Conservation (phyloP, 2,888 invertebrate genomes). For the Adelognathus sp. region DNA sequence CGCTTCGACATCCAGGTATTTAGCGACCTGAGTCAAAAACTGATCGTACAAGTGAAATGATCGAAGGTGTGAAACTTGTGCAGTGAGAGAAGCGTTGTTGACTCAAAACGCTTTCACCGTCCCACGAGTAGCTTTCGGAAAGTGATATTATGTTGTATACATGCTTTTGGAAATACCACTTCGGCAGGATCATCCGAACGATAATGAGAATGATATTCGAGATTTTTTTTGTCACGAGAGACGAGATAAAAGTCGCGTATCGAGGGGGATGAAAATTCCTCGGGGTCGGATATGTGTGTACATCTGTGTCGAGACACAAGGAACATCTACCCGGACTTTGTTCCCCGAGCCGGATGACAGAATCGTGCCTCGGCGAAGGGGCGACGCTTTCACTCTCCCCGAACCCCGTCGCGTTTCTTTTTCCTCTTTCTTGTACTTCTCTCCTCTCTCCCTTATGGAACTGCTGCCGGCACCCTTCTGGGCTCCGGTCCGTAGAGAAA, state of each 20-base stretch:
- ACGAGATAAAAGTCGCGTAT: slow-evolving; percentile 22
- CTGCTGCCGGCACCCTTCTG: slow-evolving; percentile 47
- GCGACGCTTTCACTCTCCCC: slow-evolving; percentile 42
- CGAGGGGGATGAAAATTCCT: slow-evolving; percentile 68
- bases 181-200: too few relatives aligned
- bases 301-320: slow-evolving; percentile 14
- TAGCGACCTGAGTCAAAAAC: too few relatives aligned
- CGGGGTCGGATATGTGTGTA: slow-evolving; percentile 47
- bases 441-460: slow-evolving; percentile 1
- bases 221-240: neutral
- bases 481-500: slow-evolving; percentile 19
- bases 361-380: slow-evolving; percentile 32
- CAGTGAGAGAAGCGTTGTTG: too few relatives aligned
- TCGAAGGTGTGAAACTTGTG: too few relatives aligned
- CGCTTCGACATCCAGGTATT: too few relatives aligned
- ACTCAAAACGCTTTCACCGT: too few relatives aligned
- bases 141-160: too few relatives aligned
- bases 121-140: too few relatives aligned
- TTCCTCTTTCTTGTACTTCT: neutral
- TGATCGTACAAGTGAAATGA: too few relatives aligned
- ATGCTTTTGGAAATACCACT: too few relatives aligned
- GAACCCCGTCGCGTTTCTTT: slow-evolving; percentile 23
- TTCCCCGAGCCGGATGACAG: slow-evolving; percentile 22
- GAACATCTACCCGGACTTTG: slow-evolving; percentile 36
- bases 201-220: slow-evolving; percentile 40